These are phyloP conservation scores for Sinocyclocheilus maitianheensis DNA, from an alignment of 2,113 vertebrate species.

Conservation along the genomic window DNA sequence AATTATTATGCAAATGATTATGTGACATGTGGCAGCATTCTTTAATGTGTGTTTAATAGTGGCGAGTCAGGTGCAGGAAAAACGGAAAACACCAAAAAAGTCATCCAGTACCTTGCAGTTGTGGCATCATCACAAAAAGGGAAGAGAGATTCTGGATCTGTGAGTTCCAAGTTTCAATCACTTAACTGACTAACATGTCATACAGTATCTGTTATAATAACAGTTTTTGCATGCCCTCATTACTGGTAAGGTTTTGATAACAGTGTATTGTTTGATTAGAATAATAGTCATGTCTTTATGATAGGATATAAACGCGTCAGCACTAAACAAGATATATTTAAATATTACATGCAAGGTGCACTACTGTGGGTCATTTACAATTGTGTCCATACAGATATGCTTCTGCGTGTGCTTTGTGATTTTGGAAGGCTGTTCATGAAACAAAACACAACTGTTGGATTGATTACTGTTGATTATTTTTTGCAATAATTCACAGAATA, in stretches of 20 bases:
- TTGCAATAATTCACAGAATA: background rate
- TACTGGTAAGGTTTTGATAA: background rate
- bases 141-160: slow-evolving; percentile 75
- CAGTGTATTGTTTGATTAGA: background rate
- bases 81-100: slow-evolving; percentile 98
- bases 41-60: slow-evolving; percentile 66
- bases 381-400: background rate
- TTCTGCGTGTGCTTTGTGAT: background rate
- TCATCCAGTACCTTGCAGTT: slow-evolving; percentile 95
- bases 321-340: slow-evolving; percentile 41
- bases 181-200: background rate
- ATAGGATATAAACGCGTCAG: slow-evolving; percentile 7
- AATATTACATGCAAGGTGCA: background rate
- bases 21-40: slow-evolving; percentile 39
- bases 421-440: background rate
- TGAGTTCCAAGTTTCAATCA: slow-evolving; percentile 57
- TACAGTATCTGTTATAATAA: background rate
- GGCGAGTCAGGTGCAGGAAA: slow-evolving; percentile 98
- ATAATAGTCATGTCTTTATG: slow-evolving; percentile 23
- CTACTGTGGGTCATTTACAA: background rate
- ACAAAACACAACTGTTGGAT: background rate
- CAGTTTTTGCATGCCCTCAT: background rate
- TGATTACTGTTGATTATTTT: background rate
- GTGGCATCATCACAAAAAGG: slow-evolving; percentile 96
- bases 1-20: slow-evolving; percentile 4